These are phyloP conservation scores for Hesperia comma DNA, from an alignment of 2,888 invertebrate genomes.

Conservation along the genomic window DNA sequence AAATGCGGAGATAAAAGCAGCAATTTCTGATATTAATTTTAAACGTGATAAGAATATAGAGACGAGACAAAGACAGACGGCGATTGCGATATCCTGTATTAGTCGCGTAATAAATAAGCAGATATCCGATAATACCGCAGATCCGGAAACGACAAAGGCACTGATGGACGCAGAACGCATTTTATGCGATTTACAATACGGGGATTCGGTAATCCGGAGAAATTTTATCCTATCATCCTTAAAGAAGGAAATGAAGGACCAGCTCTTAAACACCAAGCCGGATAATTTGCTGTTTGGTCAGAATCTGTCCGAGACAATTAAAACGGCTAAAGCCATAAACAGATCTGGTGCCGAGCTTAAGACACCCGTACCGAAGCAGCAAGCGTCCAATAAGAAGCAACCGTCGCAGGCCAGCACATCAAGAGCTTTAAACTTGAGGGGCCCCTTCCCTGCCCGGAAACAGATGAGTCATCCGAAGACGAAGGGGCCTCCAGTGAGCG, in stretches of 20 bases:
- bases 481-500: not conserved
- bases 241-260: not conserved
- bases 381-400: too few relatives aligned
- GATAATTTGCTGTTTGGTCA: too few relatives aligned
- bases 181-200: not conserved
- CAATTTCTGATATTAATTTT: too few relatives aligned
- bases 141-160: too few relatives aligned
- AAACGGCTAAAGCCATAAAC: not conserved
- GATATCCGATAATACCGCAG: slow-evolving; percentile 6
- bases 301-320: not conserved
- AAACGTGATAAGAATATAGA: too few relatives aligned
- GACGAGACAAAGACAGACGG: too few relatives aligned
- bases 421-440: not conserved
- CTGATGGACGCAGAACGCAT: not conserved
- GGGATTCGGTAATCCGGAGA: too few relatives aligned
- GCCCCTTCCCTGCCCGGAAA: slow-evolving; percentile 3
- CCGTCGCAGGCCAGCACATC: too few relatives aligned
- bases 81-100: too few relatives aligned
- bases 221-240: not conserved
- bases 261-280: too few relatives aligned
- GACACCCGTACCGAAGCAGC: not conserved
- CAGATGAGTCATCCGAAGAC: slow-evolving; percentile 1
- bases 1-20: too few relatives aligned
- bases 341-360: slow-evolving; percentile 2
- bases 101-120: too few relatives aligned